Evolutionary conservation across 2,113 vertebrate genomes (phyloP), one percentile per base, ranked within the genome.

Genomic region (Physeter macrocephalus): DNA sequence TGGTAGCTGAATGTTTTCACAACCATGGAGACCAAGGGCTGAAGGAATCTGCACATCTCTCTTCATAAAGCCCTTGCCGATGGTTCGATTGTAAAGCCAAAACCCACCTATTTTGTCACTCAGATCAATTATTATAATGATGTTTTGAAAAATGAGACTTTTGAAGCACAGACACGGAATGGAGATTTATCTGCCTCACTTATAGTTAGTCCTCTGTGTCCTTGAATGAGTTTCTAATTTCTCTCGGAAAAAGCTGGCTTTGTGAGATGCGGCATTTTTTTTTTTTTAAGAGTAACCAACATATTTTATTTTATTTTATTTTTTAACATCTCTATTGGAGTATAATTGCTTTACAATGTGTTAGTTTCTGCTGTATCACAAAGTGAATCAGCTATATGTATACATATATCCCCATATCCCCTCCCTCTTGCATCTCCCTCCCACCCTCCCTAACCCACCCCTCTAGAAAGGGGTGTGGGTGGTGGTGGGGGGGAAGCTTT

Each of bases 91-190:
- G 23, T 1, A 78, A 91, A 96, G 54, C 59, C 61, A 43, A 89
- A 64, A 31, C 10, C 39, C 72, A 82, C 88, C 41, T 61, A 18
- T 95, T 74, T 61, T 88, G 41, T 85, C 67, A 59, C 82, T 43
- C 39, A 9, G 36, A 86, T 95, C 87, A 92, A 89, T 95, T 78
- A 89, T 88, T 82, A 66, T 62, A 85, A 85, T 78, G 61, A 31
- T 7, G 10, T 59, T 83, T 93, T 78, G 74, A 88, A 85, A 94
- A 91, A 52, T 61, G 46, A 75, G 64, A 77, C 49, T n/a, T 86
- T 25, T 14, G 81, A 87, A 78, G 78, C 23, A 25, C n/a, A 27
- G 90, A 59, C 17, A 20, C 15, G 41, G 27, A 61, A 23, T 36
- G 39, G 74, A 49, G 31, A 12, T 11, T 41, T 27, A n/a, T 74